phyloP scores from a whole-genome alignment of 2,113 vertebrate species.

The Junco hyemalis region DNA sequence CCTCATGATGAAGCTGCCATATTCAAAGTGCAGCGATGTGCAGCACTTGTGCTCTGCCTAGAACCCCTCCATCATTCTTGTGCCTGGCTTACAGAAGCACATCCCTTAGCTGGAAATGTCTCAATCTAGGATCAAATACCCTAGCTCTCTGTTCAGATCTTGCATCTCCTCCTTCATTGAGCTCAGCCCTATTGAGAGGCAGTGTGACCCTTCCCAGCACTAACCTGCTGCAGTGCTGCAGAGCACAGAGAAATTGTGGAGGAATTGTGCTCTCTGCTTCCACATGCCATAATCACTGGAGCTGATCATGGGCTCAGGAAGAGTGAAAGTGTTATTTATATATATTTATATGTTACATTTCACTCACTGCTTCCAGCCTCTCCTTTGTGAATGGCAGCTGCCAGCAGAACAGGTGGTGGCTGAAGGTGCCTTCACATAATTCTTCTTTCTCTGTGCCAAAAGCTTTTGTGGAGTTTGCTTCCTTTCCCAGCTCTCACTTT shows the following conservation, averaged over 20 bases:
- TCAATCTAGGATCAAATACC: background rate
- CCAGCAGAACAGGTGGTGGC: background rate
- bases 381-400: background rate
- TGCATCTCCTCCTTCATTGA: background rate
- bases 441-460: background rate
- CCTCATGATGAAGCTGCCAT: background rate
- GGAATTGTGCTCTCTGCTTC: background rate
- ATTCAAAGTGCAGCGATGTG: background rate
- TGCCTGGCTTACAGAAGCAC: background rate
- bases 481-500: background rate
- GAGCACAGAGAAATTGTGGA: background rate
- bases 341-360: background rate
- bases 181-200: background rate
- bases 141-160: background rate
- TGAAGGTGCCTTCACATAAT: background rate
- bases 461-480: background rate
- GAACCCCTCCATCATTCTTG: background rate
- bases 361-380: background rate
- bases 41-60: background rate
- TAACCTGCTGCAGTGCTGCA: background rate
- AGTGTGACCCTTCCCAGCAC: fast-evolving
- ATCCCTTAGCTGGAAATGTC: background rate
- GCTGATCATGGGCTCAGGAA: background rate
- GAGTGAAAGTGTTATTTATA: background rate
- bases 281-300: background rate